A percentile compares a stretch with the other conserved stretches of the same genome.
Evolutionary conservation across 2,113 vertebrate species (phyloP).

Genomic region (Thalassoma bifasciatum): DNA sequence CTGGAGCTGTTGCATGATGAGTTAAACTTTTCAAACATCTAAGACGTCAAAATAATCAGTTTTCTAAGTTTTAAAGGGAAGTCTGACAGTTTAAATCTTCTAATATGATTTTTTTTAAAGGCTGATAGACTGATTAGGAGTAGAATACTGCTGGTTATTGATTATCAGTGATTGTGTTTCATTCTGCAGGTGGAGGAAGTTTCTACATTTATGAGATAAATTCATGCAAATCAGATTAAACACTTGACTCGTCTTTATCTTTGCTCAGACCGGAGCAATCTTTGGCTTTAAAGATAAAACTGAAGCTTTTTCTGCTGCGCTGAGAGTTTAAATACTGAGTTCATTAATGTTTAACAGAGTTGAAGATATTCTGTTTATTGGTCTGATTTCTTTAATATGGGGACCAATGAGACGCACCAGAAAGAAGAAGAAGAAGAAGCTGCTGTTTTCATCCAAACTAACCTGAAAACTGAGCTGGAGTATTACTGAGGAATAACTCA

Average conservation of each 20-base stretch:
- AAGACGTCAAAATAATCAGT: too few species aligned
- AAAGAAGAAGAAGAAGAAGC: too few species aligned
- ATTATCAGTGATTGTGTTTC: constrained; percentile 16
- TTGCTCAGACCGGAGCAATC: background rate
- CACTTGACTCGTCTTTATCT: background rate
- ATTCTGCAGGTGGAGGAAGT: background rate
- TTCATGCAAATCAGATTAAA: background rate
- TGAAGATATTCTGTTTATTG: background rate
- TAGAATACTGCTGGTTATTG: background rate
- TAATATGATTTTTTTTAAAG: too few species aligned
- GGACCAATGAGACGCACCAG: too few species aligned
- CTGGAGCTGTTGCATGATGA: too few species aligned
- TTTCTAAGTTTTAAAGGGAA: too few species aligned
- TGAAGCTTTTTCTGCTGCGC: background rate
- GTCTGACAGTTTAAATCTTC: too few species aligned
- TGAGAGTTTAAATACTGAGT: background rate
- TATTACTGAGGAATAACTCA: too few species aligned
- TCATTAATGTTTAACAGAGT: background rate
- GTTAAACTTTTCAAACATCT: too few species aligned
- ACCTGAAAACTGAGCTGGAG: too few species aligned
- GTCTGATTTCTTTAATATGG: background rate
- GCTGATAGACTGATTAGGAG: too few species aligned
- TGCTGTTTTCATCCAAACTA: too few species aligned
- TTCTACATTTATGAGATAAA: background rate
- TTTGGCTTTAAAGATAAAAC: constrained; percentile 25